Evolutionary conservation across 2,888 invertebrate genomes (phyloP), one percentile per base, ranked within the genome.

Genomic region (Ditylenchus weischeri): DNA sequence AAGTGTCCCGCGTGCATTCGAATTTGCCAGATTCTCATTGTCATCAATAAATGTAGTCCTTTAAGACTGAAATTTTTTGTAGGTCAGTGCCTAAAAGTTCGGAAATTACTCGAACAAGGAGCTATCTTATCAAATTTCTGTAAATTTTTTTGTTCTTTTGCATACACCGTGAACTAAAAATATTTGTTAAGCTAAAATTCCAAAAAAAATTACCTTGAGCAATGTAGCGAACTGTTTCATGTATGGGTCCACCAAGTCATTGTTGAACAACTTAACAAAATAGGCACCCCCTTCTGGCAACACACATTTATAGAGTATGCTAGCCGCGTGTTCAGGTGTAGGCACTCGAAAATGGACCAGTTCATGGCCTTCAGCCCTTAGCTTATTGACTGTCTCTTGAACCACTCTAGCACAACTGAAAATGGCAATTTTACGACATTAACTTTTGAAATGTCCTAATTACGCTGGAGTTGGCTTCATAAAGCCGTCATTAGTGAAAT

Each of bases 391-490:
- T 1, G 77, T 77, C 10, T 78, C 76, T 7, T 65, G 21, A 19
- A 80, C 80, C 0, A 74, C 76, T 43, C 79, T 73, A 15, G 64
- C 66, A 60, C 75, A 72, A 36, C 76, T 76, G 66, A 63, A 47
- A 11, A 54, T 54, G 2, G 2, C 21, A 18, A 18, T 18, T 54
- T 54, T 15, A 54, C 10, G 8, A 54, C 2, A 29, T 2, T 23
- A 2, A 54, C 29, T 18, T 15, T n/a, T 54, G 1, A 21, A 18
- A 15, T 54, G 29, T 1, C 13, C 54, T 15, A 54, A 51, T 71
- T 75, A 80, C 69, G 83, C 83, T 5, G 84, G 84, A 6, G 83
- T 80, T 0, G 83, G 73, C 7, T 78, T 78, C 68, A 84, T 79
- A 64, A 79, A 82, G 10, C 83, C 83, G 60, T 84, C 79, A 43